These are phyloP conservation scores for Drosophila repletoides DNA, from an alignment of 1,140 invertebrate genomes.

Conservation along the genomic window DNA sequence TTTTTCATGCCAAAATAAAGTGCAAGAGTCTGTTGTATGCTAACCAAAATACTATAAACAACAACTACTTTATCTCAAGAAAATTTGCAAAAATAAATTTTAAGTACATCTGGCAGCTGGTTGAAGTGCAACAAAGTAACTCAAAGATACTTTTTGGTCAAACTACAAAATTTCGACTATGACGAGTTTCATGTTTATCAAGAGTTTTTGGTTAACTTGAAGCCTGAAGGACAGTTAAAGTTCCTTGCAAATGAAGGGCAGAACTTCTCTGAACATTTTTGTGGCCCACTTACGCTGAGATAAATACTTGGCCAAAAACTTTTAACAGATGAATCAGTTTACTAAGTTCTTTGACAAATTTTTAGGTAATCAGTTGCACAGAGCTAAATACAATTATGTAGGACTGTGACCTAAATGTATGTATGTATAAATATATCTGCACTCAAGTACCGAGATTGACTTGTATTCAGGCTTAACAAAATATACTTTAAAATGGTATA, in stretches of 20 bases:
- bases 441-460: too few species aligned
- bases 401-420: too few species aligned
- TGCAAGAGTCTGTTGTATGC: conserved; percentile 8
- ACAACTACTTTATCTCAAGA: conserved; percentile 28
- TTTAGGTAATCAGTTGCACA: conserved; percentile 25
- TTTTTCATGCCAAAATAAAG: conserved; percentile 33
- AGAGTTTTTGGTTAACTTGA: conserved; percentile 35
- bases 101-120: conserved; percentile 40
- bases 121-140: conserved; percentile 30
- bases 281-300: background rate
- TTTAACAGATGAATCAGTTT: conserved; percentile 31
- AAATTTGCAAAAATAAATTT: conserved; percentile 54
- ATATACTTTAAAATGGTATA: too few species aligned
- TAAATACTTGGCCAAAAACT: conserved; percentile 18
- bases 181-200: conserved; percentile 48
- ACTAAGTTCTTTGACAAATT: conserved; percentile 18
- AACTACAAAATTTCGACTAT: conserved; percentile 28
- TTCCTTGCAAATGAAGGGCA: conserved; percentile 10
- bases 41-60: background rate
- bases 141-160: conserved; percentile 35
- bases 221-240: conserved; percentile 1
- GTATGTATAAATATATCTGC: too few species aligned
- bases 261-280: conserved; percentile 5
- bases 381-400: too few species aligned
- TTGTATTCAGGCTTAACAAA: too few species aligned